Evolutionary conservation across 2,888 invertebrate genomes (phyloP), one percentile per base, ranked within the genome.

Genomic region (Troides oblongomaculatus): DNA sequence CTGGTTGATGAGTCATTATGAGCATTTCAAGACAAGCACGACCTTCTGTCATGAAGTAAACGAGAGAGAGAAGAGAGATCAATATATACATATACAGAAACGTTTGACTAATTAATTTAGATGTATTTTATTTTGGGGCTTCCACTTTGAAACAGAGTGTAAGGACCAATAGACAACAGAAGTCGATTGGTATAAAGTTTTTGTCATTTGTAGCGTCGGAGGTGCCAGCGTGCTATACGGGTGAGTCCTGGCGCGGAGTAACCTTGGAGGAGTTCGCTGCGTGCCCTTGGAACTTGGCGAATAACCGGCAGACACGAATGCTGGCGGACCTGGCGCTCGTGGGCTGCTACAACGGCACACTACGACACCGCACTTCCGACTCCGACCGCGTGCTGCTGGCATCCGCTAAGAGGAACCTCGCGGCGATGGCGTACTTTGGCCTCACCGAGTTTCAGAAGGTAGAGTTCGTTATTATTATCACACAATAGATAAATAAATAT

Each of bases 251-350:
- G 98, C 94, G 96, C 70, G 97, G 97, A 72, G 99, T 99, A 6
- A 95, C 96, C 17, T 92, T 99, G 61, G 96, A 97, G 72, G 96
- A 98, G 88, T 99, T 99, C 90, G 95, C 98, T 79, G 93, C 94
- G 46, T 99, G 99, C 85, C 95, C 96, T 7, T 96, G 96, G 87
- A 99, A 99, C 93, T 93, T 99, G 83, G 99, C 99, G 25, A 96
- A 96, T 81, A 99, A 99, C 90, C 94, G 99, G 72, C 99, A 99
- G 92, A 99, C 99, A 4, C 94, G 99, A 76, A 99, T 99, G 99
- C 88, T 99, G 80, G 97, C 99, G 21, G 98, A 99, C 93, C 93
- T 99, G 75, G 97, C 97, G 70, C 94, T 99, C 64, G 96, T 99
- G 56, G 98, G 98, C 70, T 99, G 99, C 92, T 99, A 99, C 92